Conservation (phyloP, 2,888 invertebrate genomes). For the Pyrgus malvae region DNA sequence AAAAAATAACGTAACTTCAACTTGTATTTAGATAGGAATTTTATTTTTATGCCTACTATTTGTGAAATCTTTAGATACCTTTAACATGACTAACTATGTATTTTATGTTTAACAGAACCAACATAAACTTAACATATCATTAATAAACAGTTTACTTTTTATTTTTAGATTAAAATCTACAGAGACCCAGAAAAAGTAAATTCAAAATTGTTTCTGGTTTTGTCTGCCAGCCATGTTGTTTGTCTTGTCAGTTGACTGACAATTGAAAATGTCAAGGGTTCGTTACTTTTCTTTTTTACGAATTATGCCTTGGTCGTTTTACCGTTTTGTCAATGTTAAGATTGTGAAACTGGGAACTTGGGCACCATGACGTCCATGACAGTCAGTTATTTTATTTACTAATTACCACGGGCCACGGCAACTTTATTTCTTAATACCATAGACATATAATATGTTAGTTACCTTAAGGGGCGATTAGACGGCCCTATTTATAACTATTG, state of each 20-base stretch:
- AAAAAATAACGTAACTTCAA: constrained; percentile 40
- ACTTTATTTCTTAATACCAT: too few species aligned
- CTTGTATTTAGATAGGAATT: not conserved
- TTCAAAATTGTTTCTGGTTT: not conserved
- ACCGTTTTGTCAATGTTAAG: too few species aligned
- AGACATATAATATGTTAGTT: too few species aligned
- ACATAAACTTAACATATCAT: constrained; percentile 18
- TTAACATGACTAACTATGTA: constrained; percentile 25
- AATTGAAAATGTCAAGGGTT: too few species aligned
- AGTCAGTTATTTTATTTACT: too few species aligned
- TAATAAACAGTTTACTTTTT: not conserved
- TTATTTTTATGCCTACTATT: not conserved
- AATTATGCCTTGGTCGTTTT: too few species aligned
- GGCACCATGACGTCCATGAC: too few species aligned
- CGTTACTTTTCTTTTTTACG: too few species aligned
- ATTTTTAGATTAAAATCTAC: not conserved
- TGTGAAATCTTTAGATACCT: constrained; percentile 24
- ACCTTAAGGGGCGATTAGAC: too few species aligned
- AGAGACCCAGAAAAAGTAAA: not conserved
- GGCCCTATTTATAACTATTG: too few species aligned
- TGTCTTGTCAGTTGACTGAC: constrained; percentile 9
- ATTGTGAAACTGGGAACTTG: too few species aligned
- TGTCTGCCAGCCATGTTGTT: constrained; percentile 2
- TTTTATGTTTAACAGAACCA: constrained; percentile 5
- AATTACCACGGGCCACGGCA: too few species aligned